These are phyloP conservation scores for Hirundo rustica DNA, from an alignment of 2,797 vertebrate genomes.

Conservation along the genomic window DNA sequence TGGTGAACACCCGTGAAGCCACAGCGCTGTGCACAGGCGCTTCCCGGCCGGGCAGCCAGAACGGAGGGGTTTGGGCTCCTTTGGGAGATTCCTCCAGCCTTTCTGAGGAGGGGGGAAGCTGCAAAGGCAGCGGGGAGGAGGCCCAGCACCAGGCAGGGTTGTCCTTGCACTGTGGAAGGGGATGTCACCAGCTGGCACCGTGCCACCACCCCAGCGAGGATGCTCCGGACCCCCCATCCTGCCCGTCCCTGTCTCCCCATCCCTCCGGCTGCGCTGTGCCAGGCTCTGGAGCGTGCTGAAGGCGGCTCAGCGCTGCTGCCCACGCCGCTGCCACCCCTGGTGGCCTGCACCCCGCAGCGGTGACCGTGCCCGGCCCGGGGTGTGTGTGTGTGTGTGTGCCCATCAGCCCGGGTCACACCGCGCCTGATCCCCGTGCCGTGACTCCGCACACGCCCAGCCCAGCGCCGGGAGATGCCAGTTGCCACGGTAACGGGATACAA, in stretches of 20 bases:
- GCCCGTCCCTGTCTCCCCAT: too few species aligned
- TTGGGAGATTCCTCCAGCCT: not conserved
- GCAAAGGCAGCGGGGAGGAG: not conserved
- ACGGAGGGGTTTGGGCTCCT: not conserved
- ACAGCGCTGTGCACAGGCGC: accelerated
- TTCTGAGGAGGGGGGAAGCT: not conserved
- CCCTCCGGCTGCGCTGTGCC: not conserved
- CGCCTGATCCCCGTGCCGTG: constrained; percentile 58
- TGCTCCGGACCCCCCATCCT: not conserved
- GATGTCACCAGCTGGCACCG: accelerated
- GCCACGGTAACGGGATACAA: constrained; percentile 65
- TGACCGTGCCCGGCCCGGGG: accelerated
- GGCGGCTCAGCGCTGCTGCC: not conserved
- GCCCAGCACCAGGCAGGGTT: not conserved
- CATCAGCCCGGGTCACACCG: constrained; percentile 41
- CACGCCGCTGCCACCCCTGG: accelerated
- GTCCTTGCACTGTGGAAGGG: accelerated
- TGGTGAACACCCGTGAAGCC: not conserved
- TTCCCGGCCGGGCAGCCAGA: not conserved
- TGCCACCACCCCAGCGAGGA: accelerated
- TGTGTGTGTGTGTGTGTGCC: not conserved
- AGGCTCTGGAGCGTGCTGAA: not conserved
- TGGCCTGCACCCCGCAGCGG: not conserved
- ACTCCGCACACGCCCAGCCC: constrained; percentile 62
- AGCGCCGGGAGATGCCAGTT: constrained; percentile 68